A percentile compares a stretch with the other conserved stretches of the same genome.
phyloP scores from a whole-genome alignment of 2,888 invertebrate genomes.

The Lithodes maja region DNA sequence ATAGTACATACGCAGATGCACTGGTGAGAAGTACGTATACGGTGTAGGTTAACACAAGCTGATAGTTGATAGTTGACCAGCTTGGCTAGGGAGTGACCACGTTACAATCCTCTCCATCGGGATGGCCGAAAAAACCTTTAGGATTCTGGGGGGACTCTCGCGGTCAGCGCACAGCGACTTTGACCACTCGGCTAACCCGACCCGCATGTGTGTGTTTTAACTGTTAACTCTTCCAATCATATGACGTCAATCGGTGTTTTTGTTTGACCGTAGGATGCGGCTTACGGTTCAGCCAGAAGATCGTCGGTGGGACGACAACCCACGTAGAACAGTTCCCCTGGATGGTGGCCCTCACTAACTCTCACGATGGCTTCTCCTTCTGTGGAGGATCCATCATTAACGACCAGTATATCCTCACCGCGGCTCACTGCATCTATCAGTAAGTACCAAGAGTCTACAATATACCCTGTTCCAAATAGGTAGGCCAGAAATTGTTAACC shows the following conservation, averaged over 20 bases:
- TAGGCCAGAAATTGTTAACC: no score
- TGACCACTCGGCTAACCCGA: no score
- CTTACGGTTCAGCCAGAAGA: constrained; percentile 38
- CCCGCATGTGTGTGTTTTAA: no score
- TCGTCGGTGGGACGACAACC: constrained; percentile 41
- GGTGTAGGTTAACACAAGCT: neutral
- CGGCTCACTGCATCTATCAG: constrained; percentile 49
- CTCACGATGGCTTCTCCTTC: neutral
- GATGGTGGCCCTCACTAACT: constrained; percentile 21
- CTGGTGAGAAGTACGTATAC: no score
- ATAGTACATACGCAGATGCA: no score
- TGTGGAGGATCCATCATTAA: constrained; percentile 49
- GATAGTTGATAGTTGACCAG: neutral
- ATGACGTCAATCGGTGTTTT: no score
- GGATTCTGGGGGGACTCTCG: no score
- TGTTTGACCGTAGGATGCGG: constrained; percentile 38
- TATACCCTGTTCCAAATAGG: no score
- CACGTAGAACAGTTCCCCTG: constrained; percentile 38
- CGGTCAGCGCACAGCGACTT: no score
- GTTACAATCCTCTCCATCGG: no score
- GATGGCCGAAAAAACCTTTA: no score
- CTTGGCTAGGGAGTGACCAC: neutral
- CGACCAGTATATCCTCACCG: constrained; percentile 45
- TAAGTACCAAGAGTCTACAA: neutral
- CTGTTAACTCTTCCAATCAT: no score